Evolutionary conservation across 2,113 vertebrate genomes (phyloP).

Genomic region (Dicerorhinus sumatrensis): DNA sequence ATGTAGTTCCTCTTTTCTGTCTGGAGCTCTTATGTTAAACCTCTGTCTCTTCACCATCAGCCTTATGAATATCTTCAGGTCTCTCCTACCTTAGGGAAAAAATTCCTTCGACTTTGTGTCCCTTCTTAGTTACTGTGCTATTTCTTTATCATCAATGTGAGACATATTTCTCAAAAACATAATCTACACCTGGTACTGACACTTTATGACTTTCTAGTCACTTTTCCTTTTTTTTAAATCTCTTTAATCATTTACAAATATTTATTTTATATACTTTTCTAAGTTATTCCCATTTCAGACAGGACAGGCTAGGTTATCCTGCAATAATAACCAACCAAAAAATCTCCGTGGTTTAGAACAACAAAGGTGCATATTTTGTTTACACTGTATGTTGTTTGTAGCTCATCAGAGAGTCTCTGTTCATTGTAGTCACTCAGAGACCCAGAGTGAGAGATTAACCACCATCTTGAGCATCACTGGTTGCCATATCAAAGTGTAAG

Average conservation of each 20-base stretch:
- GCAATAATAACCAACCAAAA: not conserved
- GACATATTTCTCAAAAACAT: conserved; percentile 22
- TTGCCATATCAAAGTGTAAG: not conserved
- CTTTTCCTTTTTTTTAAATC: not conserved
- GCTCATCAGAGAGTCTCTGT: not conserved
- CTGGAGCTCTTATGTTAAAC: not conserved
- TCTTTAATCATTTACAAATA: conserved; percentile 1
- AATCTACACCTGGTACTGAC: not conserved
- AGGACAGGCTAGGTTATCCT: not conserved
- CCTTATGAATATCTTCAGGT: not conserved
- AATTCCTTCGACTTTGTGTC: not conserved
- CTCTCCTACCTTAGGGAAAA: not conserved
- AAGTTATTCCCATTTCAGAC: not conserved
- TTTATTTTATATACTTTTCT: not conserved
- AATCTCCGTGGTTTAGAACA: not conserved
- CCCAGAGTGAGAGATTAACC: not conserved
- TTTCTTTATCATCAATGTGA: not conserved
- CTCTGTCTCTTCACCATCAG: not conserved
- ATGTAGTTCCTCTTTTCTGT: not conserved
- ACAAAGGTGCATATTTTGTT: not conserved
- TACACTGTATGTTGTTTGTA: not conserved
- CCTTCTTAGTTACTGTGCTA: not conserved
- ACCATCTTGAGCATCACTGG: not conserved
- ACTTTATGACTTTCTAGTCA: not conserved
- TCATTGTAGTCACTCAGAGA: not conserved